phyloP scores from a whole-genome alignment of 2,797 vertebrate species.

The Cryptoprocta ferox region DNA sequence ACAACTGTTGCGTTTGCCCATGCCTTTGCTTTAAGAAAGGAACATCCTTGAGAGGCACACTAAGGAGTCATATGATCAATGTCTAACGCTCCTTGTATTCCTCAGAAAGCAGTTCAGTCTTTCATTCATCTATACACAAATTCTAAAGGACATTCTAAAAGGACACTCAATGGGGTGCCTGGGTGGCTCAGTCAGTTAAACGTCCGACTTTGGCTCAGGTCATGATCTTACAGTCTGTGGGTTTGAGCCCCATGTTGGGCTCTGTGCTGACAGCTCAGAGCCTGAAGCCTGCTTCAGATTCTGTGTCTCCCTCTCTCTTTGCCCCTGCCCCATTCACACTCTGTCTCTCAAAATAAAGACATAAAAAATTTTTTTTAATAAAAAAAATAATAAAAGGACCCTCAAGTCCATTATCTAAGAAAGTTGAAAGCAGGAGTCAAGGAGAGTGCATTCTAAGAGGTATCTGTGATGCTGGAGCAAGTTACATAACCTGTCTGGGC shows the following conservation, averaged over 20 bases:
- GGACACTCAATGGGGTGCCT: too few species aligned
- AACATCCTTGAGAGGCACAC: neutral
- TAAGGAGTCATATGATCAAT: neutral
- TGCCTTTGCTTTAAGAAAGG: neutral
- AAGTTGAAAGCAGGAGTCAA: neutral
- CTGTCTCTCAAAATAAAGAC: too few species aligned
- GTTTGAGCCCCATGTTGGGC: too few species aligned
- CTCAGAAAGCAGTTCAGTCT: neutral
- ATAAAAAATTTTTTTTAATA: too few species aligned
- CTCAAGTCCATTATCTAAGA: neutral
- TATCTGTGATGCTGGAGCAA: neutral
- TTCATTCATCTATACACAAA: neutral
- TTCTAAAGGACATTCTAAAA: neutral
- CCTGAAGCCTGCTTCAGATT: too few species aligned
- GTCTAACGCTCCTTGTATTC: neutral
- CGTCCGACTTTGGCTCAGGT: too few species aligned
- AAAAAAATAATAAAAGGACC: too few species aligned
- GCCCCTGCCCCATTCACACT: too few species aligned
- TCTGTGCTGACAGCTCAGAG: too few species aligned
- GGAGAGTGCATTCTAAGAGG: neutral
- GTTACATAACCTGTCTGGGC: neutral
- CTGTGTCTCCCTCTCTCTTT: too few species aligned
- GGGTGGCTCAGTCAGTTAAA: too few species aligned
- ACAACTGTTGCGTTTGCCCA: neutral
- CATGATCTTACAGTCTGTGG: too few species aligned